phyloP scores from a whole-genome alignment of 2,888 invertebrate species.

The Theodoxus fluviatilis region DNA sequence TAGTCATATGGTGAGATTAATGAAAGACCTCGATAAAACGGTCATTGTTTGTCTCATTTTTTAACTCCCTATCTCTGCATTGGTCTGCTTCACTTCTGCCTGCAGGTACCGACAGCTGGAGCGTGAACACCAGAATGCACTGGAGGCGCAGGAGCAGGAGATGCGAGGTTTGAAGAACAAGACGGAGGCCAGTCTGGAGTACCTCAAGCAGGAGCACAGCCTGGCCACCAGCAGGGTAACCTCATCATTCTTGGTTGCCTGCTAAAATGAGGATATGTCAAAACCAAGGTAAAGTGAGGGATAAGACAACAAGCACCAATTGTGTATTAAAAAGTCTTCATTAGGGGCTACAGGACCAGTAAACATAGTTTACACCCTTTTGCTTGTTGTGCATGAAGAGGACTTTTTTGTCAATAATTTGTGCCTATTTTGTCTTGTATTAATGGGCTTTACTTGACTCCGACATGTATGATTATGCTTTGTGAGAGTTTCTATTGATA shows the following conservation, averaged over 20 bases:
- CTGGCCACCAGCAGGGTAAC: slow-evolving; percentile 56
- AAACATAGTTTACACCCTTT: background rate
- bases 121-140: slow-evolving; percentile 46
- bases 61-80: no score
- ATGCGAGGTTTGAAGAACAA: slow-evolving; percentile 53
- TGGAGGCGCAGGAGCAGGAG: slow-evolving; percentile 54
- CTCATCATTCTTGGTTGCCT: background rate
- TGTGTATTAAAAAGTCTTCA: background rate
- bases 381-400: background rate
- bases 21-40: no score
- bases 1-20: no score
- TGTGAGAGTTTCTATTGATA: no score
- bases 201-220: slow-evolving; percentile 58
- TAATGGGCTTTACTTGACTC: background rate
- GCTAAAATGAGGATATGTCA: background rate
- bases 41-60: no score
- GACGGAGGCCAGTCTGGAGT: slow-evolving; percentile 58
- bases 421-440: background rate
- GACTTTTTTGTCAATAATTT: background rate
- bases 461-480: background rate
- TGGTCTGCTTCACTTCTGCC: background rate
- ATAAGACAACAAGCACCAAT: no score
- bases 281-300: background rate
- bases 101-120: slow-evolving; percentile 48
- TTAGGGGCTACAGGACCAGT: background rate